Conservation (phyloP, 2,888 invertebrate species). For the Chrysodeixis includens region DNA sequence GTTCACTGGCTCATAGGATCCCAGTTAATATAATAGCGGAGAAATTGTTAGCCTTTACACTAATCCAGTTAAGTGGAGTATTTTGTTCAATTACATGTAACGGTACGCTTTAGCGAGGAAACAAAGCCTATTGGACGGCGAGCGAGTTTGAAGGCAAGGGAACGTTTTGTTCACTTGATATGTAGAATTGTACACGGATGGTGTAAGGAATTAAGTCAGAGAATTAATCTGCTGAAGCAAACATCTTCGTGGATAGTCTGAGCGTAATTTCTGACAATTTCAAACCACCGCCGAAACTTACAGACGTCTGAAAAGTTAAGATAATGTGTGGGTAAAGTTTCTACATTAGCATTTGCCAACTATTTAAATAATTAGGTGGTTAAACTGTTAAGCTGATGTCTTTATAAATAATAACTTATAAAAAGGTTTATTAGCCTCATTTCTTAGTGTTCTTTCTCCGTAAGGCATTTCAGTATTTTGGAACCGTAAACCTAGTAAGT, state of each 20-base stretch:
- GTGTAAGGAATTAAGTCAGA: background rate
- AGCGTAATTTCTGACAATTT: background rate
- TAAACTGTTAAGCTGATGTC: background rate
- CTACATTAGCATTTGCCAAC: background rate
- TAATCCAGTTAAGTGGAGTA: slow-evolving; percentile 6
- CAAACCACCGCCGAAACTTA: background rate
- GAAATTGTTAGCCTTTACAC: background rate
- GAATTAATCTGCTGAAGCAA: background rate
- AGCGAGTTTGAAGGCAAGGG: background rate
- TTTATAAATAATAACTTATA: background rate
- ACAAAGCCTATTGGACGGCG: slow-evolving; percentile 1
- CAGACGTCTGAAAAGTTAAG: background rate
- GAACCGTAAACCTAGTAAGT: too few relatives aligned
- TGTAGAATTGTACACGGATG: background rate
- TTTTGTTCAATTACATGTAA: background rate
- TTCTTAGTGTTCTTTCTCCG: too few relatives aligned
- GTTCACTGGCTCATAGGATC: slow-evolving; percentile 1
- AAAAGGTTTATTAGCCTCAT: too few relatives aligned
- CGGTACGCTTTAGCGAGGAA: background rate
- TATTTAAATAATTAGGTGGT: too few relatives aligned
- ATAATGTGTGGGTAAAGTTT: background rate
- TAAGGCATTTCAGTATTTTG: too few relatives aligned
- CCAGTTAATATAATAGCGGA: background rate
- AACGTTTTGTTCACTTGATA: background rate
- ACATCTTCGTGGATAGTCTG: background rate